phyloP scores from a whole-genome alignment of 2,797 vertebrate species.

The Lemur catta region DNA sequence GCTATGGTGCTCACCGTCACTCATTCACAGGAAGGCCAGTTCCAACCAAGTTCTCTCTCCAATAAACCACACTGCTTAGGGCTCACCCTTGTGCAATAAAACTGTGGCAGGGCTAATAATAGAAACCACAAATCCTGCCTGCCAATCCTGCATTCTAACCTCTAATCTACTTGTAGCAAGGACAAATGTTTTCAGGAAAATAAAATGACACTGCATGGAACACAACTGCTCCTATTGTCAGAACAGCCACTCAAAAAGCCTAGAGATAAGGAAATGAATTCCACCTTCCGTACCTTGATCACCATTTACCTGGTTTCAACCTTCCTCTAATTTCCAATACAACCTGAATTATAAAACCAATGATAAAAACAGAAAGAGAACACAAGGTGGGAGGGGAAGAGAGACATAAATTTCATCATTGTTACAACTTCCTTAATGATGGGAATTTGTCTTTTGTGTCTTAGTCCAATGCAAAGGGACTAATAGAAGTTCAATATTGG shows the following conservation, averaged over 20 bases:
- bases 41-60: conserved; percentile 11
- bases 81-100: conserved; percentile 49
- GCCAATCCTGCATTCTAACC: conserved; percentile 72
- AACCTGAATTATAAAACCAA: neutral
- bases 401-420: neutral
- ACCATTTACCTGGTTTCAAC: neutral
- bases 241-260: neutral
- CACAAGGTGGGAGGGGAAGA: neutral
- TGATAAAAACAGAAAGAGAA: neutral
- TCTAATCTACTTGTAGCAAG: conserved; percentile 75
- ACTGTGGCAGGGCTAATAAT: conserved; percentile 66
- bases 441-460: neutral
- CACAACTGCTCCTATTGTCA: neutral
- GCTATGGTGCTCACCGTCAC: neutral
- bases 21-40: conserved; percentile 37
- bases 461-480: neutral
- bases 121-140: conserved; percentile 68
- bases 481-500: neutral
- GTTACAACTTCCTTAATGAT: neutral
- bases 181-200: conserved; percentile 79
- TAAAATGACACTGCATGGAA: conserved; percentile 1
- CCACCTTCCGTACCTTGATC: neutral
- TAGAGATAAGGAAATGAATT: neutral
- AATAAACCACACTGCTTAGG: conserved; percentile 32
- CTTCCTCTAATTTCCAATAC: conserved; percentile 9